Base-by-base conservation (phyloP, 2,888 invertebrate genomes). In the Poecilus cupreus region DNA sequence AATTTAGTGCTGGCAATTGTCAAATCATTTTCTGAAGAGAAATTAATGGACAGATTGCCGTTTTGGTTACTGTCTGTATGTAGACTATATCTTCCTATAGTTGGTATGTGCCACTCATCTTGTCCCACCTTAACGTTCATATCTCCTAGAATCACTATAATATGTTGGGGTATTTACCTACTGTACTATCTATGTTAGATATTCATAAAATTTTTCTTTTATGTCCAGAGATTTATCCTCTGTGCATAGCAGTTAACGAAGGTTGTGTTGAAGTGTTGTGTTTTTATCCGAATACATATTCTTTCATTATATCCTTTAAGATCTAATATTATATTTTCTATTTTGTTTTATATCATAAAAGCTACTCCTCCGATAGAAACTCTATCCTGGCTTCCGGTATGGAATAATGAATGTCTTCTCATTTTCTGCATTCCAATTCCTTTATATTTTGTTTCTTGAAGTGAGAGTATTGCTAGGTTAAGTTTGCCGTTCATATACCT, bases 231-330 rank as follows among this genome's bases (percentile, higher is more conserved):
- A 46, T 39, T 54, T 51, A 16, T 82, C 82, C 13, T 84, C 80
- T 11, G 81, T 83, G 82, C 82, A 46, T 83, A 74, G 13, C 22
- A 68, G 68, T 81, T 78, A 6, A 83, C 60, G n/a, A 83, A 49
- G n/a, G 13, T 22, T 11, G 13, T 16, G 46, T 74, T 46, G 16
- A 70, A 70, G 10, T 43, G 46, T 37, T 46, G 16, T 22, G 43
- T 46, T 13, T 46, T 70, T 32, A 70, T 24, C 13, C 37, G 39
- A 24, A 16, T n/a, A 16, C 39, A 70, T 5, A 57, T 22, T 11
- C 57, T 57, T 57, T 57, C 57, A 24, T 57, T 57, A 24, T 57
- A 57, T 10, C 57, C 20, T 24, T 57, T 57, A 11, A 57, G 22
- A n/a, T 57, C 20, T 24, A 24, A 20, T 8, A 57, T 57, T 57